Evolutionary conservation across 37 sponge, comb jelly and placozoan species (phyloP).

Genomic region (Oopsacas minuta): DNA sequence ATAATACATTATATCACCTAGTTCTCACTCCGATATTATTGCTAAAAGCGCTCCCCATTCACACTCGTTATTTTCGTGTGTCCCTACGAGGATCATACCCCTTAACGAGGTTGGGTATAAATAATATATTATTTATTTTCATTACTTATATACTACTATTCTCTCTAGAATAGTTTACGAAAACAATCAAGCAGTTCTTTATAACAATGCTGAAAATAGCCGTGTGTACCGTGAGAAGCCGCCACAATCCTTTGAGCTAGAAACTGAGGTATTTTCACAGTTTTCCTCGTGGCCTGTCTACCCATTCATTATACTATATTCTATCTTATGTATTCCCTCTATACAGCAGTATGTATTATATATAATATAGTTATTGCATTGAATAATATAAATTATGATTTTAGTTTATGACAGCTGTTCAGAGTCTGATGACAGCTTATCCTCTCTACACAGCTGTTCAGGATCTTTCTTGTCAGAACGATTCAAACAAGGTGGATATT

Average conservation of each 20-base stretch:
- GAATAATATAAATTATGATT: background rate
- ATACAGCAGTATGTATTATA: background rate
- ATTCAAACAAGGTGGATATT: background rate
- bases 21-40: too few relatives aligned
- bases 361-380: background rate
- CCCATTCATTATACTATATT: background rate
- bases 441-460: background rate
- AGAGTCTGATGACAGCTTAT: background rate
- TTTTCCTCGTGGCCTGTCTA: too few relatives aligned
- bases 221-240: constrained; percentile 52
- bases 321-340: background rate
- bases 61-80: too few relatives aligned
- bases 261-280: constrained; percentile 24
- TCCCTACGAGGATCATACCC: too few relatives aligned
- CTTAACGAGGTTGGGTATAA: too few relatives aligned
- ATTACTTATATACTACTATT: too few relatives aligned
- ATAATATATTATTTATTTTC: too few relatives aligned
- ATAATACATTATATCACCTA: too few relatives aligned
- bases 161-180: constrained; percentile 20
- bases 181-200: background rate
- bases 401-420: background rate
- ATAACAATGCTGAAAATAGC: constrained; percentile 50
- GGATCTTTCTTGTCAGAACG: background rate
- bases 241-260: constrained; percentile 20
- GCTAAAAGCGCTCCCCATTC: too few relatives aligned